A percentile compares a stretch with the other conserved stretches of the same genome.
phyloP scores from a whole-genome alignment of 2,888 invertebrate species.

The Crematogaster levior region DNA sequence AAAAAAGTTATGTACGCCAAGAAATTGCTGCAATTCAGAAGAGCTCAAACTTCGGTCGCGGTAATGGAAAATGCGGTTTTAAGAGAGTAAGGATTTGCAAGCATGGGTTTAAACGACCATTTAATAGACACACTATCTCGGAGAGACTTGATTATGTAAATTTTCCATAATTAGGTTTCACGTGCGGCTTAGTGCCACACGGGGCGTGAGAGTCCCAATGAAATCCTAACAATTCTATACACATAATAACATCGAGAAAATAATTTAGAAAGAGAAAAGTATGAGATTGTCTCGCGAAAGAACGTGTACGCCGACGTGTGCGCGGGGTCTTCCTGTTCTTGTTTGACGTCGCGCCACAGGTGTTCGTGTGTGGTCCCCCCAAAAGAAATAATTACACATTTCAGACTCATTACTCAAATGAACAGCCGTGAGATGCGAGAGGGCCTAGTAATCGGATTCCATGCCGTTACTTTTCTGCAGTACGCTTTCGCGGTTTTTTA shows the following conservation, averaged over 20 bases:
- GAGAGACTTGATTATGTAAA: neutral
- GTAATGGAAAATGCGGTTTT: slow-evolving; percentile 25
- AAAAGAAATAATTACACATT: slow-evolving; percentile 35
- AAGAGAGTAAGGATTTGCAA: slow-evolving; percentile 5
- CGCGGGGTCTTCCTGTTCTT: neutral
- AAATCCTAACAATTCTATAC: neutral
- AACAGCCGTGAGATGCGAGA: slow-evolving; percentile 76
- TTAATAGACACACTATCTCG: neutral
- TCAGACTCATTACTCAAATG: slow-evolving; percentile 18
- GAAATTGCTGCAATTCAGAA: slow-evolving; percentile 1
- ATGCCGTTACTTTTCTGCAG: slow-evolving; percentile 77
- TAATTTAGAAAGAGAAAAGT: neutral
- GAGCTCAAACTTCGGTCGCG: neutral
- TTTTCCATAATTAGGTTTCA: neutral
- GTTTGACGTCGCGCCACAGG: neutral
- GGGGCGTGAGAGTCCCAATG: neutral
- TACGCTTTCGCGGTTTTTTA: slow-evolving; percentile 83
- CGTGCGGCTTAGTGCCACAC: neutral
- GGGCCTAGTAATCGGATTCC: slow-evolving; percentile 77
- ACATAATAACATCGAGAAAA: too few relatives aligned
- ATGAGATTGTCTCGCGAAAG: neutral
- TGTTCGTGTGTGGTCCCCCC: neutral
- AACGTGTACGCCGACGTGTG: neutral
- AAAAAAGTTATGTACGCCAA: neutral
- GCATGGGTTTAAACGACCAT: neutral